Evolutionary conservation across 2,888 invertebrate genomes (phyloP).

Genomic region (Psococerastis gibbosa): DNA sequence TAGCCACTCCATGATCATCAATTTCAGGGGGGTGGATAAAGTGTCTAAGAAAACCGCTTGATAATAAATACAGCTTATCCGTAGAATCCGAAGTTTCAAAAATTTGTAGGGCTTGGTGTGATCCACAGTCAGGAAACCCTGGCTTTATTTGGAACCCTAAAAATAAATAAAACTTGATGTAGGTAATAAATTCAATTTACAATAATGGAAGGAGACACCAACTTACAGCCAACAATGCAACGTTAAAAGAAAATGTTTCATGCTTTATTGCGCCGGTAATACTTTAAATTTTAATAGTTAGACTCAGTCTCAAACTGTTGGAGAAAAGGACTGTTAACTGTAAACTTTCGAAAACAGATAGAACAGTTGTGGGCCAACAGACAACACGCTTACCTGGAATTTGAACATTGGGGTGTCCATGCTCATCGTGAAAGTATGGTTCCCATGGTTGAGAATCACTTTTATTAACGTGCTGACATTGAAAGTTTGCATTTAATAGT

Average conservation of each 20-base stretch:
- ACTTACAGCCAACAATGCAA: too few species aligned
- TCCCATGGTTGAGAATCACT: constrained; percentile 26
- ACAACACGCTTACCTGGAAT: constrained; percentile 30
- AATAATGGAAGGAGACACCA: too few species aligned
- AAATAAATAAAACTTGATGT: constrained; percentile 11
- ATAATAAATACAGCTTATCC: constrained; percentile 42
- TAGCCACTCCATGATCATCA: constrained; percentile 22
- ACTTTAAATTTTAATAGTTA: too few species aligned
- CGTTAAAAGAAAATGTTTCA: too few species aligned
- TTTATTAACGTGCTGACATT: constrained; percentile 9
- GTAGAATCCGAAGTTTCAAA: constrained; percentile 38
- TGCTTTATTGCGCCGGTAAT: too few species aligned
- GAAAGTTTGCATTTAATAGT: neutral
- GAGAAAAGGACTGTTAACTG: too few species aligned
- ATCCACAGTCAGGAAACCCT: constrained; percentile 49
- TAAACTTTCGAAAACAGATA: too few species aligned
- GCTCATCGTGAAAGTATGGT: constrained; percentile 44
- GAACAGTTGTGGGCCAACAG: too few species aligned
- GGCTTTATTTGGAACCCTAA: constrained; percentile 32
- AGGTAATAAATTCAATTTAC: too few species aligned
- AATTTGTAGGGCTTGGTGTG: constrained; percentile 47
- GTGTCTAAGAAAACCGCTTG: constrained; percentile 54
- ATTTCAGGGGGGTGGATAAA: constrained; percentile 39
- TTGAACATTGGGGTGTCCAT: constrained; percentile 34
- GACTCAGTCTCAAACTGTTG: too few species aligned